Evolutionary conservation across 2,797 vertebrate species (phyloP).

Genomic region (Poecilia picta): DNA sequence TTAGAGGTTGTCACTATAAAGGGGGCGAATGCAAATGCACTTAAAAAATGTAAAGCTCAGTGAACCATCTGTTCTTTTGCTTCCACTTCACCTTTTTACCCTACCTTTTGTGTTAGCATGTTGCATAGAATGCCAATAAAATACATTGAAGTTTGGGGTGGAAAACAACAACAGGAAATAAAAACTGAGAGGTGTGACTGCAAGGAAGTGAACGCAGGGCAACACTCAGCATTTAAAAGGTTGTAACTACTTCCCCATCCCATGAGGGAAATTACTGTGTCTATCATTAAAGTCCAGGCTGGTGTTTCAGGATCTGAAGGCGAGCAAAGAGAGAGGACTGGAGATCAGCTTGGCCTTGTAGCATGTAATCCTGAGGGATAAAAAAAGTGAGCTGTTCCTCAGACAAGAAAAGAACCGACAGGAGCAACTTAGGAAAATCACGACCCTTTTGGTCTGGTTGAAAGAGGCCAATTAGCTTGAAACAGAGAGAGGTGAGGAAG

Average conservation of each 20-base stretch:
- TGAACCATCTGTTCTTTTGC: neutral
- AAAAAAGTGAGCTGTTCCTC: conserved; percentile 19
- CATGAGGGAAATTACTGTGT: conserved; percentile 32
- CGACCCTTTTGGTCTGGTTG: conserved; percentile 23
- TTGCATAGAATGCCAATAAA: neutral
- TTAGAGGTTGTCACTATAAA: neutral
- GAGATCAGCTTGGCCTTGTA: conserved; percentile 47
- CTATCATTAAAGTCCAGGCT: conserved; percentile 36
- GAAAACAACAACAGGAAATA: neutral
- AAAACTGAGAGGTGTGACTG: neutral
- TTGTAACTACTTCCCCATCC: conserved; percentile 14
- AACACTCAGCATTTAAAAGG: neutral
- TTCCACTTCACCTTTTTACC: neutral
- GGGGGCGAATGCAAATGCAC: neutral
- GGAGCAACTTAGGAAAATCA: conserved; percentile 40
- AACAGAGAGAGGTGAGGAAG: conserved; percentile 28
- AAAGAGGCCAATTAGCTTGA: conserved; percentile 40
- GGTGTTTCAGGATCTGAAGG: conserved; percentile 28
- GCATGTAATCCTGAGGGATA: conserved; percentile 49
- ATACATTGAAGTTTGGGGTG: neutral
- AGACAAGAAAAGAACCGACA: conserved; percentile 21
- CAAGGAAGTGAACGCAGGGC: neutral
- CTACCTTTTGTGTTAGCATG: neutral
- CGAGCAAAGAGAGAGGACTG: conserved; percentile 36
- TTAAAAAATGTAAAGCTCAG: neutral